Conservation (phyloP, 2,797 vertebrate species). For the Mus minutoides region DNA sequence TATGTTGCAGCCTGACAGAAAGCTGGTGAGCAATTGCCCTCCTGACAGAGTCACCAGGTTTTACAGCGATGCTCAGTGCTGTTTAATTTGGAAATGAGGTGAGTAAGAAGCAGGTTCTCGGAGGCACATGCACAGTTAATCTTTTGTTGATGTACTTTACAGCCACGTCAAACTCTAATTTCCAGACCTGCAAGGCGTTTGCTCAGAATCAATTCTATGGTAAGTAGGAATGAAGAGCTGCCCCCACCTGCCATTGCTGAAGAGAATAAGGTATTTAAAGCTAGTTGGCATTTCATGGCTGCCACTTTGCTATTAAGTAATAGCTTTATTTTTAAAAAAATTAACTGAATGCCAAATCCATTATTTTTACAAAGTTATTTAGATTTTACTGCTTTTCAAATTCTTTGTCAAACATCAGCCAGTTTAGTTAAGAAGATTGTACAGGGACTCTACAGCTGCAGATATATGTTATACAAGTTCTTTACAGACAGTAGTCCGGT, state of each 20-base stretch:
- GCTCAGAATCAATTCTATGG: conserved; percentile 30
- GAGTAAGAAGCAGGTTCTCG: conserved; percentile 41
- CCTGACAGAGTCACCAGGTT: not conserved
- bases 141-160: conserved; percentile 49
- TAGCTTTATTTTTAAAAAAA: conserved; percentile 26
- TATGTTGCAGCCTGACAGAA: not conserved
- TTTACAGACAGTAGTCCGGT: conserved; percentile 12
- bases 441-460: not conserved
- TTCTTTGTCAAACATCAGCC: not conserved
- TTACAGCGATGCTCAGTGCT: not conserved
- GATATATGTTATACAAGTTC: not conserved
- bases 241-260: not conserved
- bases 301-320: conserved; percentile 20
- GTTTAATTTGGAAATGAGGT: conserved; percentile 63
- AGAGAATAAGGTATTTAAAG: conserved; percentile 29
- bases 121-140: conserved; percentile 37
- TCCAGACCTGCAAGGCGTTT: conserved; percentile 41
- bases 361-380: conserved; percentile 55
- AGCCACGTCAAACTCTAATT: not conserved
- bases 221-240: not conserved
- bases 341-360: conserved; percentile 23
- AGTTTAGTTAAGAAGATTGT: conserved; percentile 46
- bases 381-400: conserved; percentile 38
- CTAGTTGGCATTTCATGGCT: conserved; percentile 21
- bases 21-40: not conserved